Evolutionary conservation across 2,888 invertebrate genomes (phyloP).

Genomic region (Drosophila hamatofila): DNA sequence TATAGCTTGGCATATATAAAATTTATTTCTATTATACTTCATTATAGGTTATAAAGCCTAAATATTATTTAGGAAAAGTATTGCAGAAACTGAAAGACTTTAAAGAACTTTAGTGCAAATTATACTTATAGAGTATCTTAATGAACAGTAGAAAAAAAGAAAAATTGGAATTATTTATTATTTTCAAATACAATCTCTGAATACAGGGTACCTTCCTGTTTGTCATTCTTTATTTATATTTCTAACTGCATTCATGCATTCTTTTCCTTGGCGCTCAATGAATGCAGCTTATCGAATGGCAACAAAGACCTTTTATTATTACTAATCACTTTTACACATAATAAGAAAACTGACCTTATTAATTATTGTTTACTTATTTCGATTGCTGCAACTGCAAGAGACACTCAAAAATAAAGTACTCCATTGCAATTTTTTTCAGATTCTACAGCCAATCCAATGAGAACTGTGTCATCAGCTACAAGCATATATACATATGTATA

Average conservation of each 20-base stretch:
- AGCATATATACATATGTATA: not conserved
- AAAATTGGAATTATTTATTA: not conserved
- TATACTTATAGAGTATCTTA: too few species aligned
- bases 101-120: too few species aligned
- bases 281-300: not conserved
- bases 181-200: not conserved
- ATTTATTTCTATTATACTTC: too few species aligned
- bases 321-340: slow-evolving; percentile 9
- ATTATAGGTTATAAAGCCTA: too few species aligned
- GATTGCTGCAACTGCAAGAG: slow-evolving; percentile 13
- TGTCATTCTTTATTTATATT: not conserved
- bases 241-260: not conserved
- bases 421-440: slow-evolving; percentile 27
- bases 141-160: too few species aligned
- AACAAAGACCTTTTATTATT: slow-evolving; percentile 28
- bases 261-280: not conserved
- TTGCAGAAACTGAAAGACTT: too few species aligned
- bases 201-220: not conserved
- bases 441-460: not conserved
- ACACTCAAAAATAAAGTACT: slow-evolving; percentile 29
- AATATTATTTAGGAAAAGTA: too few species aligned
- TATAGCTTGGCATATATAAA: not conserved
- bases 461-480: slow-evolving; percentile 19
- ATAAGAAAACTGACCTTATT: slow-evolving; percentile 40
- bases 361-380: slow-evolving; percentile 22